Percentiles rank a stretch among this genome's conserved stretches.
Evolutionary conservation across 2,888 invertebrate genomes (phyloP).

Genomic region (Litoditis marina): DNA sequence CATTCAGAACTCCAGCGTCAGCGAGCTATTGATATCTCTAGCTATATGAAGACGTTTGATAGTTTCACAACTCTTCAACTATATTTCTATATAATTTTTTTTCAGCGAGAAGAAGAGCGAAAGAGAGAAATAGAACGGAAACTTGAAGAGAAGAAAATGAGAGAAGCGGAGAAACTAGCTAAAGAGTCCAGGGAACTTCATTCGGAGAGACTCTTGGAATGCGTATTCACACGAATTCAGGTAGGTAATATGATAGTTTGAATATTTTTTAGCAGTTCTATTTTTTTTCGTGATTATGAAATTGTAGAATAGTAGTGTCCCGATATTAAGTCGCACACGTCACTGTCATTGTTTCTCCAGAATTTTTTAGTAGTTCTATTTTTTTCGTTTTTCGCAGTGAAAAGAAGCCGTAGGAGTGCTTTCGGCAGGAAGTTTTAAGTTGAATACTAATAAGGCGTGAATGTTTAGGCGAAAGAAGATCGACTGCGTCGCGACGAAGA

Average conservation of each 20-base stretch:
- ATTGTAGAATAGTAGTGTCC: too few species aligned
- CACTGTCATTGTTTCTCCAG: too few species aligned
- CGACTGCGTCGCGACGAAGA: slow-evolving; percentile 27
- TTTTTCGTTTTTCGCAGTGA: too few species aligned
- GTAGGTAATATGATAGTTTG: slow-evolving; percentile 3
- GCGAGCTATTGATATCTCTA: neutral
- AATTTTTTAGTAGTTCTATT: too few species aligned
- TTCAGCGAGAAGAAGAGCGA: slow-evolving; percentile 14
- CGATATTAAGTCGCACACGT: too few species aligned
- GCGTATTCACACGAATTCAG: slow-evolving; percentile 37
- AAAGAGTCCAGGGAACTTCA: slow-evolving; percentile 20
- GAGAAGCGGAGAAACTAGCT: slow-evolving; percentile 18
- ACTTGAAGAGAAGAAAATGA: slow-evolving; percentile 23
- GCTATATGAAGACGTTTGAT: too few species aligned
- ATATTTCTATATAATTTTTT: neutral
- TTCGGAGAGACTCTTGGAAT: slow-evolving; percentile 36
- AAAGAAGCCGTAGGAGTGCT: too few species aligned
- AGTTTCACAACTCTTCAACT: too few species aligned
- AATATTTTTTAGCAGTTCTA: neutral
- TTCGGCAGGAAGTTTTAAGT: neutral
- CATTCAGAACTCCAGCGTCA: neutral
- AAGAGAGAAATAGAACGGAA: neutral
- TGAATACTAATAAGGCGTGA: neutral
- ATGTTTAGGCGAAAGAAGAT: slow-evolving; percentile 19
- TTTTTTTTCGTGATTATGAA: too few species aligned